These are phyloP conservation scores for Numida meleagris DNA, from an alignment of 2,113 vertebrate species.

Conservation along the genomic window DNA sequence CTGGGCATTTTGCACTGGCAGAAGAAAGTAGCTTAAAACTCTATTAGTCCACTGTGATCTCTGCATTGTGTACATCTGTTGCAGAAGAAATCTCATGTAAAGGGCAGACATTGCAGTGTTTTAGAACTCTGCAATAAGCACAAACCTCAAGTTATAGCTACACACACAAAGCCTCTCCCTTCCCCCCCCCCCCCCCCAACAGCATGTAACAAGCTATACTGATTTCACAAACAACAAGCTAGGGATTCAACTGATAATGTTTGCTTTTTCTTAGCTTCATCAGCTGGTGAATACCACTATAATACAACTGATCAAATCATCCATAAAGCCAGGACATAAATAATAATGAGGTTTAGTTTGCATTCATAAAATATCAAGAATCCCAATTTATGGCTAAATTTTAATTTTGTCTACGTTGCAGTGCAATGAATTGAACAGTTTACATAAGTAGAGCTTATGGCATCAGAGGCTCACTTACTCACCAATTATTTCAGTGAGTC, in stretches of 20 bases:
- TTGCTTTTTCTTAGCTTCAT: slow-evolving; percentile 68
- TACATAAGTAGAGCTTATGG: slow-evolving; percentile 20
- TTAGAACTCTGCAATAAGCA: background rate
- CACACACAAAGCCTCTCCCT: background rate
- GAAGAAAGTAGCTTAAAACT: slow-evolving; percentile 5
- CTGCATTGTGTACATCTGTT: background rate
- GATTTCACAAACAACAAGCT: slow-evolving; percentile 65
- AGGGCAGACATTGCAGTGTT: background rate
- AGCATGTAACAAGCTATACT: background rate
- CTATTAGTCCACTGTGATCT: background rate
- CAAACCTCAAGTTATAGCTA: background rate
- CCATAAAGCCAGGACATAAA: slow-evolving; percentile 59
- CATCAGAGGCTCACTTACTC: slow-evolving; percentile 13
- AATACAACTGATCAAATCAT: slow-evolving; percentile 59
- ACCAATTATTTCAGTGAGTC: background rate
- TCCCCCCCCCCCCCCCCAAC: too few species aligned
- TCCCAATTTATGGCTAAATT: slow-evolving; percentile 44
- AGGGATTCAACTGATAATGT: slow-evolving; percentile 59
- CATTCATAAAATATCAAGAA: slow-evolving; percentile 54
- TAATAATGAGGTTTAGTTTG: slow-evolving; percentile 56
- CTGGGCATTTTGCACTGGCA: background rate
- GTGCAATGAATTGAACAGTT: slow-evolving; percentile 40
- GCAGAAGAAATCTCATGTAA: background rate
- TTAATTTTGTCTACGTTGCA: background rate
- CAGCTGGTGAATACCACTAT: slow-evolving; percentile 62